Evolutionary conservation across 2,113 vertebrate genomes (phyloP), one percentile per base, ranked within the genome.

Genomic region (Alaudala cheleensis): DNA sequence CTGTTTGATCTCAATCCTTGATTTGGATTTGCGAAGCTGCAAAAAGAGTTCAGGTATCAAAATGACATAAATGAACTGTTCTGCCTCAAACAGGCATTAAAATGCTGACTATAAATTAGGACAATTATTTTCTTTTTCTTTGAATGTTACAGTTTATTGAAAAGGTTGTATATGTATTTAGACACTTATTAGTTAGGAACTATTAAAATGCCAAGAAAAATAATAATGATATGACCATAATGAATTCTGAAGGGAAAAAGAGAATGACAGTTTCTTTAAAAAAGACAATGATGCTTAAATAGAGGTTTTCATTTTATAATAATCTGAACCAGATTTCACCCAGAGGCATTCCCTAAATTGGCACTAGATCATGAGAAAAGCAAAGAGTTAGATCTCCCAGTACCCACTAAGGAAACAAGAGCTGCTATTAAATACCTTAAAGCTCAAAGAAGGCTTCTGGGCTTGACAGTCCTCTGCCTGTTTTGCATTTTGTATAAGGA

Each of bases 361-460:
- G 50, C 70, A 58, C 25, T 58, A 80, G 57, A 92, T 88, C 86
- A 88, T 84, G 83, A 91, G 80, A 92, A 96, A 93, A 81, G 51
- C 49, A 72, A 92, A 71, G n/a, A 78, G 18, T 85, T 81, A 87
- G 14, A 50, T 84, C 66, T 94, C 91, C 45, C 83, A 90, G 45
- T 76, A 86, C 14, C 37, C 64, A 40, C 83, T 84, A 79, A 84
- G 86, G 80, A 93, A 93, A 86, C 11, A 81, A 78, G n/a, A 93
- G 64, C 16, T 71, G 51, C 51, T 88, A 26, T 73, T 93, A 90
- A 92, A 93, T 92, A 90, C 82, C 64, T 90, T 81, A 92, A 88
- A 88, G 39, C 67, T 88, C 56, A 31, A 53, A 67, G 93, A 90
- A 69, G 40, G 17, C 88, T 86, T 65, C 45, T 85, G 77, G 57